Evolutionary conservation across 2,888 invertebrate genomes (phyloP).

Genomic region (Drosophila lacicola): DNA sequence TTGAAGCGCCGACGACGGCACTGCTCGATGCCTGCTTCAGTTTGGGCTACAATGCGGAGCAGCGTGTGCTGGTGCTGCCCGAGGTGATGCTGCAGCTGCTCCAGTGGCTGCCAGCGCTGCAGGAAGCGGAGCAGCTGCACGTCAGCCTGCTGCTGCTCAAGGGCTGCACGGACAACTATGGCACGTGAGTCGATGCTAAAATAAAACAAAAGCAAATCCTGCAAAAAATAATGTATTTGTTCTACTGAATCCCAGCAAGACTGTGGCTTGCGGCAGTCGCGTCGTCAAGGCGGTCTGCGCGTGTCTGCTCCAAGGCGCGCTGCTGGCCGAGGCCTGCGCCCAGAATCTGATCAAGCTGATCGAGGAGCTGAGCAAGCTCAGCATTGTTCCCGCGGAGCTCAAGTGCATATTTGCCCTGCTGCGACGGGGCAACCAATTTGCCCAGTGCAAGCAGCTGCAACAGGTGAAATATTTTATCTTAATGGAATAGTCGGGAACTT

Average conservation of each 20-base stretch:
- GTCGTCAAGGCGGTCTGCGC: conserved; percentile 86
- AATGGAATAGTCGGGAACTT: neutral
- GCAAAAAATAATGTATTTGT: neutral
- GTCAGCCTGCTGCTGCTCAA: conserved; percentile 83
- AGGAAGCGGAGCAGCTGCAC: conserved; percentile 84
- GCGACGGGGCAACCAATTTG: conserved; percentile 80
- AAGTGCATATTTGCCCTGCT: conserved; percentile 86
- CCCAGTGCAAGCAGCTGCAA: conserved; percentile 82
- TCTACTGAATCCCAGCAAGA: conserved; percentile 84
- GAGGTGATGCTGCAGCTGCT: conserved; percentile 86
- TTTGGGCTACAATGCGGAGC: conserved; percentile 85
- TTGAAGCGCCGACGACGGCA: conserved; percentile 85
- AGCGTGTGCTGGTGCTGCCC: conserved; percentile 82
- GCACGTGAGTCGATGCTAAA: conserved; percentile 76
- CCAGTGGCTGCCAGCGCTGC: conserved; percentile 86
- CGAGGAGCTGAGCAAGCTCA: conserved; percentile 87
- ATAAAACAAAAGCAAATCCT: neutral
- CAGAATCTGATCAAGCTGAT: conserved; percentile 86
- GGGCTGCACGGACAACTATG: conserved; percentile 86
- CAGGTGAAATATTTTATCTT: conserved; percentile 65
- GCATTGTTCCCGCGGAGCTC: conserved; percentile 87
- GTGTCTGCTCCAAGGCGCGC: conserved; percentile 84
- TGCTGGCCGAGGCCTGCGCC: conserved; percentile 85
- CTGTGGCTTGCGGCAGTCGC: conserved; percentile 86
- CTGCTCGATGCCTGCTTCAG: conserved; percentile 85